Evolutionary conservation across 2,888 invertebrate species (phyloP).

Genomic region (Drosophila flavopinicola): DNA sequence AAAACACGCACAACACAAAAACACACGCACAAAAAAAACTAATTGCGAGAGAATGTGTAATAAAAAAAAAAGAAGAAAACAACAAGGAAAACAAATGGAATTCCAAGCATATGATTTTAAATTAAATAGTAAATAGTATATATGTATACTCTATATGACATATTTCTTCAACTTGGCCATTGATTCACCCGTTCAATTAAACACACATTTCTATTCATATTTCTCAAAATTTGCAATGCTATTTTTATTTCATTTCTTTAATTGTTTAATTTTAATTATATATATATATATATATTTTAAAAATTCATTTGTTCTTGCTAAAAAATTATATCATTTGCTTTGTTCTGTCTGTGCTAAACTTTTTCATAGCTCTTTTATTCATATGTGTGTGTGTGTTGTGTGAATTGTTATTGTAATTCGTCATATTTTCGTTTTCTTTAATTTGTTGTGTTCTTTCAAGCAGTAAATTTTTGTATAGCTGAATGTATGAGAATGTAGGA

Average conservation of each 20-base stretch:
- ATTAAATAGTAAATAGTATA: conserved; percentile 5
- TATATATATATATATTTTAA: conserved; percentile 34
- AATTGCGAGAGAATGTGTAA: conserved; percentile 51
- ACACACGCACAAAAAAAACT: conserved; percentile 13
- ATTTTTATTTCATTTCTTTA: conserved; percentile 48
- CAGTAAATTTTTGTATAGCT: conserved; percentile 25
- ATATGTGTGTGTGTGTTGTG: conserved; percentile 30
- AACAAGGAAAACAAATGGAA: conserved; percentile 8
- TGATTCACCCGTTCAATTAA: conserved; percentile 5
- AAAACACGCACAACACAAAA: conserved; percentile 12
- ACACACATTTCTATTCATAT: conserved; percentile 14
- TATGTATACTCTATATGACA: background rate
- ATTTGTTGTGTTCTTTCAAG: conserved; percentile 23
- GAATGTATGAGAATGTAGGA: conserved; percentile 23
- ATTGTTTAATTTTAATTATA: conserved; percentile 34
- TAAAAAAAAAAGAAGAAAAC: conserved; percentile 38
- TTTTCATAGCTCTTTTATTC: conserved; percentile 44
- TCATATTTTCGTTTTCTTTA: conserved; percentile 43
- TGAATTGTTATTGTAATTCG: conserved; percentile 59
- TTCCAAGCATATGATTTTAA: conserved; percentile 10
- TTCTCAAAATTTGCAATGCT: conserved; percentile 52
- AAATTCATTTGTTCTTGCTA: conserved; percentile 56
- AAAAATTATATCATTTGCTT: conserved; percentile 62
- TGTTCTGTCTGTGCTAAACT: conserved; percentile 43
- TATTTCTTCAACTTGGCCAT: background rate